These are phyloP conservation scores for Leucoma salicis DNA, from an alignment of 2,888 invertebrate genomes.

Conservation along the genomic window DNA sequence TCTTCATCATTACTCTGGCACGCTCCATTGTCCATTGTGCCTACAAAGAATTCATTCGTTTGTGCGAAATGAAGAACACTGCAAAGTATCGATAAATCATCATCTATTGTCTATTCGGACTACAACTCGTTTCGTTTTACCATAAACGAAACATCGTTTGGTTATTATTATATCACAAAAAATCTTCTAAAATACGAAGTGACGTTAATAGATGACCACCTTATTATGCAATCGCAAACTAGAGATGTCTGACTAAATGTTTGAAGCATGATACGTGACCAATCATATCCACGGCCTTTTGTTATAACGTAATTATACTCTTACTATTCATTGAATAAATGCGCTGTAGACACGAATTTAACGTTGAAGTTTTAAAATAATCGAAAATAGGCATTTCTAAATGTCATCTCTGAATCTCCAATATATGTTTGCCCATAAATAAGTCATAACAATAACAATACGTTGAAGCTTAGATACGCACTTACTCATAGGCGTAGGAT, in stretches of 20 bases:
- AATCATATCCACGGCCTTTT: constrained; percentile 41
- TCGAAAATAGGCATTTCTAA: too few species aligned
- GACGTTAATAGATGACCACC: too few species aligned
- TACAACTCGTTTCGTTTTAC: constrained; percentile 14
- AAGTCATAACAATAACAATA: too few species aligned
- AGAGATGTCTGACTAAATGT: constrained; percentile 9
- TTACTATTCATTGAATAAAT: constrained; percentile 33
- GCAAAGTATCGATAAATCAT: constrained; percentile 40
- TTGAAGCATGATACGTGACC: constrained; percentile 42
- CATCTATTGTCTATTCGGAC: constrained; percentile 42
- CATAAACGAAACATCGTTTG: too few species aligned
- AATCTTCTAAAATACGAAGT: too few species aligned
- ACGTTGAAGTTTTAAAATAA: too few species aligned
- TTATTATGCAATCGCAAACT: too few species aligned
- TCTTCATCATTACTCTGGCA: constrained; percentile 35
- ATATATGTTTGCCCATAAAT: too few species aligned
- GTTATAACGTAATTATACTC: constrained; percentile 46
- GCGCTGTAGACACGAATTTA: constrained; percentile 24
- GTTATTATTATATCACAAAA: too few species aligned
- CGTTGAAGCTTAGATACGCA: too few species aligned
- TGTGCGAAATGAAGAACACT: constrained; percentile 55
- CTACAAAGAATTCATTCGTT: constrained; percentile 62
- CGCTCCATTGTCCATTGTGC: constrained; percentile 70
- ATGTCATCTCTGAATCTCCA: too few species aligned
- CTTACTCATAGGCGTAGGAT: too few species aligned